phyloP scores from a whole-genome alignment of 2,797 vertebrate genomes.

The Molossus molossus region DNA sequence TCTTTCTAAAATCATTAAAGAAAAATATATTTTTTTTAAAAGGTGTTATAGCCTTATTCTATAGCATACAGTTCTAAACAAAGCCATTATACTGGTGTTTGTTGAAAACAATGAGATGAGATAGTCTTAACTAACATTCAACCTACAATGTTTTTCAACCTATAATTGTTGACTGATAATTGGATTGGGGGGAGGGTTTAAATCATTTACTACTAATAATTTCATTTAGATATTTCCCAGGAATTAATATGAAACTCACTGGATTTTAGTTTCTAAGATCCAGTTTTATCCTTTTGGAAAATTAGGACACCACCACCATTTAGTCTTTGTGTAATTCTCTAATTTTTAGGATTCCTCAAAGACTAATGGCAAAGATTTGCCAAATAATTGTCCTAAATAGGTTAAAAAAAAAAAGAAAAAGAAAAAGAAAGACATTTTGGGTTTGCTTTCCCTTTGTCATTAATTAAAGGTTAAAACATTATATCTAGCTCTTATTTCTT shows the following conservation, averaged over 20 bases:
- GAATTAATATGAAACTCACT: not conserved
- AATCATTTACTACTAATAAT: not conserved
- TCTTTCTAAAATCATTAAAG: too few relatives aligned
- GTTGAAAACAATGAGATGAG: not conserved
- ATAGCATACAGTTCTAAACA: not conserved
- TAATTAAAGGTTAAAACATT: not conserved
- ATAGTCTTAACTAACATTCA: not conserved
- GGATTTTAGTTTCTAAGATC: not conserved
- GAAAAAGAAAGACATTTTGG: not conserved
- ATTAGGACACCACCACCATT: not conserved
- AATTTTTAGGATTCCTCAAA: not conserved
- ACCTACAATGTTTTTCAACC: not conserved
- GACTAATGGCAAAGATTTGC: not conserved
- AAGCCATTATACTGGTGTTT: not conserved
- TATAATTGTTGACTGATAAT: not conserved
- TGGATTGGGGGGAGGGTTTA: not conserved
- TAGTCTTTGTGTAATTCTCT: not conserved
- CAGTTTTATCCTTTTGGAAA: not conserved
- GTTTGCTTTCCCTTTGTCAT: not conserved
- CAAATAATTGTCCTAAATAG: not conserved
- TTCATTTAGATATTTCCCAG: not conserved
- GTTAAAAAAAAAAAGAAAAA: not conserved
- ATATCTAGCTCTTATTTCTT: not conserved
- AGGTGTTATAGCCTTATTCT: not conserved
- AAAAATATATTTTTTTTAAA: not conserved